phyloP scores from a whole-genome alignment of 2,113 vertebrate species.

The Clupea harengus region DNA sequence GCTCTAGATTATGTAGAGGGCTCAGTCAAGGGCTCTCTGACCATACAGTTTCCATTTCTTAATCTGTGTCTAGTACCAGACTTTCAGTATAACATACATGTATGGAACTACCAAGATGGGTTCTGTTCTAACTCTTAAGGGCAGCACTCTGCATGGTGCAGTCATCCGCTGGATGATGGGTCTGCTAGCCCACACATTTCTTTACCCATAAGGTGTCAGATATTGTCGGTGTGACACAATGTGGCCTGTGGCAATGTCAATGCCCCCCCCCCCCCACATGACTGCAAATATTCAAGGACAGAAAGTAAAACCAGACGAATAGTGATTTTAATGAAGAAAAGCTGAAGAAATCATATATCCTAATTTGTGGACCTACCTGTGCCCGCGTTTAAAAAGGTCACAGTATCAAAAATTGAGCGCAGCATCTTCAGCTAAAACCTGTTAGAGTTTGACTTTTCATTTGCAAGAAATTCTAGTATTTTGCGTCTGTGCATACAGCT shows the following conservation, averaged over 20 bases:
- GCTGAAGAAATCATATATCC: neutral
- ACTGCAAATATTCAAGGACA: no score
- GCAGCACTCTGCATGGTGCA: neutral
- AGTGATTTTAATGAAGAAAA: neutral
- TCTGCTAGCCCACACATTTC: neutral
- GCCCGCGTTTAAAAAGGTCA: neutral
- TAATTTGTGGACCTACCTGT: neutral
- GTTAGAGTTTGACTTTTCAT: neutral
- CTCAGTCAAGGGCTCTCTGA: neutral
- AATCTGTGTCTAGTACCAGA: neutral
- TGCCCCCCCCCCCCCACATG: neutral
- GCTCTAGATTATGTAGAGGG: neutral
- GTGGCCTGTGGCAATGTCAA: no score
- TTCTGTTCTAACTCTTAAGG: neutral
- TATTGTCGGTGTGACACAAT: no score
- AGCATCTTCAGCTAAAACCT: neutral
- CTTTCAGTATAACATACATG: neutral
- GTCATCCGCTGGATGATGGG: neutral
- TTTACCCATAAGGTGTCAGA: neutral
- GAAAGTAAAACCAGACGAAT: no score
- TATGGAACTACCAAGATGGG: neutral
- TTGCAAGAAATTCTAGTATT: neutral
- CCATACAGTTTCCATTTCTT: neutral
- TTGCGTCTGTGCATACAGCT: conserved; percentile 6
- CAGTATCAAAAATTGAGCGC: neutral